Base-by-base conservation (phyloP, 2,113 vertebrate species). In the Dipodomys ordii region DNA sequence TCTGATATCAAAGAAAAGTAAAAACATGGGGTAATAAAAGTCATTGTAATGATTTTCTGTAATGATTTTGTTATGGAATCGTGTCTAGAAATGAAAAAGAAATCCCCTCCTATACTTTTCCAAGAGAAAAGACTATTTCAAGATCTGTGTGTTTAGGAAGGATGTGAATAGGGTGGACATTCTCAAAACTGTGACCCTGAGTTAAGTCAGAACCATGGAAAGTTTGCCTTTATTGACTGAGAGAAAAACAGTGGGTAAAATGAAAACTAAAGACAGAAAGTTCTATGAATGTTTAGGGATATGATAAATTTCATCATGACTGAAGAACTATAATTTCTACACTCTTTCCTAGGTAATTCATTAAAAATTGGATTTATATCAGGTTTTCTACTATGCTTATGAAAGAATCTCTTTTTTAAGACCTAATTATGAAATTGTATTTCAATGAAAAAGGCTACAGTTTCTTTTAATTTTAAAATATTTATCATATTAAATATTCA, bases 391-490 rank as follows among this genome's bases (percentile, higher is more conserved):
- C 30, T 90, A 83, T 25, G 25, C 11, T 71, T 95, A 30, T 28
- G 9, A 81, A 49, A 71, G 25, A 87, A 69, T 49, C 49, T 49
- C 49, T 49, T 49, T 49, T 49, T 92, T 62, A 93, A 88, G 28
- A 92, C 72, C 22, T 68, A 93, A 94, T 28, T 81, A 74, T 83
- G 6, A 81, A 95, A 77, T 69, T 73, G 9, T 71, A 11, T 92
- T 69, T 35, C 25, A 64, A 4, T 53, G 7, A 13, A 83, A 88
- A 96, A 90, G 1, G 1, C 6, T 39, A 1, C 65, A 60, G 79
- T 95, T 93, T 83, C 44, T 84, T 80, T 8, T 86, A 94, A 76
- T 96, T 97, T 95, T 92, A 82, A 73, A 49, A n/a, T 95, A 96
- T 95, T 86, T 78, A 96, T 94, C 94, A 78, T 78, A 83, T 92